Base-by-base conservation (phyloP, 2,888 invertebrate species). In the Lithophane semibrunnea region DNA sequence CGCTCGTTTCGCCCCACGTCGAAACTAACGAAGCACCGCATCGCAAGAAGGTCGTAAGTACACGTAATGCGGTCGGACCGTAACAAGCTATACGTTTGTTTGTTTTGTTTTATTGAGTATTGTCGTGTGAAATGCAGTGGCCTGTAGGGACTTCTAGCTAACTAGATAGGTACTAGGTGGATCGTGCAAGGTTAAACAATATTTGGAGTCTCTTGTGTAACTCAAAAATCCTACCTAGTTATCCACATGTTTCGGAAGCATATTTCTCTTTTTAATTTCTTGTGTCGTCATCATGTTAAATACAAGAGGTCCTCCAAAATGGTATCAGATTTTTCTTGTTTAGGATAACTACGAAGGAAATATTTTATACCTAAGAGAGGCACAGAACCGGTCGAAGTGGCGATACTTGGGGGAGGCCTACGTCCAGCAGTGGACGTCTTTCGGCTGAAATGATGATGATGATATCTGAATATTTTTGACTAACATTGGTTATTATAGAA, bases 31-130 rank as follows among this genome's bases (percentile, higher is more conserved):
- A 88, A 87, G 63, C 70, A 3, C 60, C 75, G 70, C 65, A 66
- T 75, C 70, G 74, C 74, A 80, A 78, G 72, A 79, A 82, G 66
- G 75, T 78, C 89, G 86, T 90, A 90, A 89, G 89, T 88, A 89
- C 86, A 84, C 77, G 85, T 88, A 87, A 90, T 87, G 86, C 81
- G 87, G 88, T 89, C 83, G 89, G 70, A 61, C 75, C 83, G 79
- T 91, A 91, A 91, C 90, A 90, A 91, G 88, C 76, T 79, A 61
- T 54, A 29, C 4, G 9, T 13, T 37, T 24, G 49, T 67, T 66
- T 79, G 12, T 75, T 52, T 74, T 29, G 42, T 74, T 69, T 56
- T 56, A 83, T 68, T 52, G 29, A 21, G 56, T 8, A 24, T 37
- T n/a, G 37, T 24, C n/a, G 24, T 42, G n/a, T 61, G 9, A 54